Conservation (phyloP, 2,113 vertebrate genomes). For the Chionodraco myersi region DNA sequence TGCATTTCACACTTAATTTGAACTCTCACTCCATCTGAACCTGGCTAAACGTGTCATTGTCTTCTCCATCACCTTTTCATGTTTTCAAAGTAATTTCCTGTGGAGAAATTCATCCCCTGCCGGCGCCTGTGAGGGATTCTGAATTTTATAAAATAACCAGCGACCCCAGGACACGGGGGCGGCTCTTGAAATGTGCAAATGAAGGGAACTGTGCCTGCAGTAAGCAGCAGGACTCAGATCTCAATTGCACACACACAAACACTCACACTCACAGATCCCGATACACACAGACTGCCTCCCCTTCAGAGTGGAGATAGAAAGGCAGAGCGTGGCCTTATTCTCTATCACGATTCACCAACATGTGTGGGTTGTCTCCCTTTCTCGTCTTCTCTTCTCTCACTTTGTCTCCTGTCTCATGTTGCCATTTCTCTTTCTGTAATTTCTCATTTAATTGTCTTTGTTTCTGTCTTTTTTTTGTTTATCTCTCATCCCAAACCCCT, state of each 20-base stretch:
- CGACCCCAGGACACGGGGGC: conserved; percentile 29
- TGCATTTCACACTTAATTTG: conserved; percentile 25
- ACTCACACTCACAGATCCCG: background rate
- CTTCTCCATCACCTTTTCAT: conserved; percentile 57
- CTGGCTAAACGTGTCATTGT: conserved; percentile 35
- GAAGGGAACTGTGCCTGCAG: conserved; percentile 33
- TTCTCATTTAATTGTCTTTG: conserved; percentile 17
- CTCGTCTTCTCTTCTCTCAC: conserved; percentile 22
- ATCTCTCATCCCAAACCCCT: background rate
- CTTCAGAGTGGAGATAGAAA: conserved; percentile 54
- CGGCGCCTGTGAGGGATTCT: conserved; percentile 21
- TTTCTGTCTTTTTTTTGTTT: conserved; percentile 12
- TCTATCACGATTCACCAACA: conserved; percentile 40
- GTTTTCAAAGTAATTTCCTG: conserved; percentile 43
- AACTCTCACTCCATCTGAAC: conserved; percentile 15
- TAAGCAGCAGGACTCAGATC: conserved; percentile 37
- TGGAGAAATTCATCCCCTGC: conserved; percentile 29
- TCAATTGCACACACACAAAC: background rate
- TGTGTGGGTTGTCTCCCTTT: conserved; percentile 53
- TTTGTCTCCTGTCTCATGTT: conserved; percentile 17
- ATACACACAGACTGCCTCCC: conserved; percentile 35
- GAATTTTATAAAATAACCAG: conserved; percentile 48
- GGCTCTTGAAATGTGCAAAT: conserved; percentile 56
- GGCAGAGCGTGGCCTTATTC: conserved; percentile 40
- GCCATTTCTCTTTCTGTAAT: conserved; percentile 23